Base-by-base conservation (phyloP, 2,888 invertebrate species). In the Epirrita christyi region DNA sequence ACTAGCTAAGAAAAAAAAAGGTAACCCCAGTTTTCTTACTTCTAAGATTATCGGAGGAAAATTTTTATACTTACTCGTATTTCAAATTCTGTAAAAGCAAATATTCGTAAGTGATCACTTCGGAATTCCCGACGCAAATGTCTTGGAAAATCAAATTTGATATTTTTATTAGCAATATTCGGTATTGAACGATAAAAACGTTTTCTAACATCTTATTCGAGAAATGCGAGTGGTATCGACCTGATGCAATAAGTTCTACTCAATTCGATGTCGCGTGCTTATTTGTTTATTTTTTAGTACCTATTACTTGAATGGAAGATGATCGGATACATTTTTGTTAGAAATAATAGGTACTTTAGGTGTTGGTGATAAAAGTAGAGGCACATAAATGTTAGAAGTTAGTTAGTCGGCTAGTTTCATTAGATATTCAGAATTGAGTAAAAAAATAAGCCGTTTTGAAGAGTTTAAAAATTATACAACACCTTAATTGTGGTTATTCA, bases 161-260 rank as follows among this genome's bases (percentile, higher is more conserved):
- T 67, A 66, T 69, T 68, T 68, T 69, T 69, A 72, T 70, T 68
- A 65, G 64, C 57, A 59, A 63, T 65, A 67, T 66, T 70, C 51
- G 55, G 49, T 58, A 58, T 54, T 54, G 48, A 51, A 44, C 51
- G 50, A 44, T 38, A 42, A 38, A 55, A 38, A 46, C 47, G 42
- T 47, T 50, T 43, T 43, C 37, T 29, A 32, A 51, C 42, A 36
- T 41, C 10, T 58, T 47, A 46, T 42, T 57, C 11, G 56, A 47
- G 49, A 46, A 51, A 10, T 47, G 13, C 29, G 43, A 57, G 51
- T 49, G 44, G 43, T 9, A 34, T 32, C 44, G 34, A 51, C n/a
- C 44, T 6, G 15, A 27, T 10, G 28, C 43, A 48, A 55, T 48
- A 55, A 48, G 48, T 48, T 42, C 28, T 21, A 37, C 46, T 29